phyloP scores from a whole-genome alignment of 2,113 vertebrate species.

The Corythornis madagascariensis region DNA sequence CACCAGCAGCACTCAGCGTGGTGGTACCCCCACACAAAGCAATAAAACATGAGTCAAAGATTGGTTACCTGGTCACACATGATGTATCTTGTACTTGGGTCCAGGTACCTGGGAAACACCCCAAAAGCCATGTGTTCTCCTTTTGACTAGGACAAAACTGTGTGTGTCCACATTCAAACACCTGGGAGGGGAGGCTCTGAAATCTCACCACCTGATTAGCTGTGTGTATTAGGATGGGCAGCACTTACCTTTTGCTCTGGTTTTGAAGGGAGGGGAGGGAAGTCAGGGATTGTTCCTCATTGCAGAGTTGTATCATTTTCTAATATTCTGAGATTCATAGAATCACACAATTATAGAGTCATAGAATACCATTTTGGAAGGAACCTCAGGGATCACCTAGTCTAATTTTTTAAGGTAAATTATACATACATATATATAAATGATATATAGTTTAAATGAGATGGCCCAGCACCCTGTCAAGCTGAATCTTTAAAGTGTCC shows the following conservation, averaged over 20 bases:
- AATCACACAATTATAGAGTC: too few relatives aligned
- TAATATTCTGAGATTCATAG: background rate
- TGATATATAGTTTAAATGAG: too few relatives aligned
- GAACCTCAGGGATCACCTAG: too few relatives aligned
- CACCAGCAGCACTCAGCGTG: accelerated
- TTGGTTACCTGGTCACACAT: background rate
- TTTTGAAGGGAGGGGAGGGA: background rate
- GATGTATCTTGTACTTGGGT: background rate
- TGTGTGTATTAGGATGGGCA: background rate
- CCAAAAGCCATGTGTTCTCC: accelerated
- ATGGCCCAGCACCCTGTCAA: too few relatives aligned
- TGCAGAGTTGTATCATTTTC: background rate
- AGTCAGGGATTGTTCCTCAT: background rate
- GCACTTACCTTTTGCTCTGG: background rate
- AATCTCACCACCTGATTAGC: accelerated
- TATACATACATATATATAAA: too few relatives aligned
- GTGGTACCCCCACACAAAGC: background rate
- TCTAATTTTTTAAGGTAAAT: too few relatives aligned
- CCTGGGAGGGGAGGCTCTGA: background rate
- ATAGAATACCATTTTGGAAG: too few relatives aligned
- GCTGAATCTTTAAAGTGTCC: too few relatives aligned
- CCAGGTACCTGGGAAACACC: background rate
- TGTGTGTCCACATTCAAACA: background rate
- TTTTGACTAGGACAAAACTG: background rate
- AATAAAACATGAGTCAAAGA: accelerated